phyloP scores from a whole-genome alignment of 2,888 invertebrate genomes.

The Epinotia demarniana region DNA sequence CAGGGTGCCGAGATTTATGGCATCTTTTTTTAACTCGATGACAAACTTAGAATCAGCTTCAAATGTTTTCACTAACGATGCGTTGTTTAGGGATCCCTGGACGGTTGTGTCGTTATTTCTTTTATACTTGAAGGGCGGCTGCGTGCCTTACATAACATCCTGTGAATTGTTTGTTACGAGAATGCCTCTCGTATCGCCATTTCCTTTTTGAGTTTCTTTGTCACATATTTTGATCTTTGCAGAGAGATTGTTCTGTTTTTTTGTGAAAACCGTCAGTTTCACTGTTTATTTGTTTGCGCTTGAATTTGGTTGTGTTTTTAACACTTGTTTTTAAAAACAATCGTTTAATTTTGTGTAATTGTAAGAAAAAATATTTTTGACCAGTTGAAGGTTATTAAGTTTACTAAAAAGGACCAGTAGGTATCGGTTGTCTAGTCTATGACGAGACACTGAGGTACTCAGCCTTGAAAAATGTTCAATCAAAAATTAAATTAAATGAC shows the following conservation, averaged over 20 bases:
- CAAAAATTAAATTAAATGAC: too few species aligned
- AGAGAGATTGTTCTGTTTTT: neutral
- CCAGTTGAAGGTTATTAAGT: too few species aligned
- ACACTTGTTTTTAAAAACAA: neutral
- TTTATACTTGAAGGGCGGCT: slow-evolving; percentile 49
- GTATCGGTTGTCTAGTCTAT: too few species aligned
- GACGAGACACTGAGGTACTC: too few species aligned
- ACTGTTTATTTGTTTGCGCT: neutral
- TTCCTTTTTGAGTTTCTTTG: slow-evolving; percentile 28
- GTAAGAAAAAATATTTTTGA: too few species aligned
- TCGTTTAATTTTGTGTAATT: too few species aligned
- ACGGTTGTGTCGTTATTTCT: slow-evolving; percentile 58
- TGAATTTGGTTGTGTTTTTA: neutral
- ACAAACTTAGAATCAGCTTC: slow-evolving; percentile 69
- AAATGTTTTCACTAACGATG: slow-evolving; percentile 65
- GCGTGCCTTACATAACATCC: slow-evolving; percentile 29
- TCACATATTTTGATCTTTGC: slow-evolving; percentile 7
- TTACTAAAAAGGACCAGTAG: too few species aligned
- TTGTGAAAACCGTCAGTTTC: neutral
- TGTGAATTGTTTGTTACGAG: slow-evolving; percentile 33
- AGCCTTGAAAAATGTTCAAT: too few species aligned
- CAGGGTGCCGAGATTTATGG: slow-evolving; percentile 51
- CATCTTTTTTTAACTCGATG: slow-evolving; percentile 72
- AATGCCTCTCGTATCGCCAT: slow-evolving; percentile 21
- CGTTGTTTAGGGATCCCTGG: slow-evolving; percentile 65